Base-by-base conservation (phyloP, 2,888 invertebrate species). In the Drosophila borealis region DNA sequence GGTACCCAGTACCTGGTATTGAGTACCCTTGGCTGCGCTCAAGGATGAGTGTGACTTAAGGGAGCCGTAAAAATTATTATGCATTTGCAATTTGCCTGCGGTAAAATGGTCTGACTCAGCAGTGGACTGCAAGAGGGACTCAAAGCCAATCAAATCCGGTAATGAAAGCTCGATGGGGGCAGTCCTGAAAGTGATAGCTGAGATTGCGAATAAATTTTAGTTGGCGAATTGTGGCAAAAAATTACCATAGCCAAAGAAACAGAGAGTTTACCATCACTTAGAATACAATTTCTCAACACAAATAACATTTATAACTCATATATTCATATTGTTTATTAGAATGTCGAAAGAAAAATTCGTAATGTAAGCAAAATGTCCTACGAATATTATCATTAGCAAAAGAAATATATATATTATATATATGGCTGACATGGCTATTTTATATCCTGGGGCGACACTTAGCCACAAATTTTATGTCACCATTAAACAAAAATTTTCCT, bases 11-110 rank as follows among this genome's bases (percentile, higher is more conserved):
- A 33, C 17, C 49, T 56, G 50, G 53, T 36, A 34, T 41, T 33
- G 34, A 14, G 25, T 63, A 70, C 70, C 61, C 67, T 80, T 73
- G 70, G 41, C 39, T 51, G 44, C n/a, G 48, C 71, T 74, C 83
- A 85, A 88, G 87, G 84, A 88, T 80, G 77, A 85, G 71, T 81
- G 74, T 78, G 64, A 78, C 80, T 78, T 80, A 50, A 69, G 72
- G 83, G 75, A 75, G 68, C 81, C 54, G 67, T 51, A 56, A 49
- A 77, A 76, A 87, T 78, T 65, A 60, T 69, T 84, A 64, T 70
- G 65, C 68, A 73, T 81, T 84, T 65, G 61, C 62, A 54, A 60
- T 70, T 66, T 44, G 76, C 65, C 78, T 63, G 41, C 68, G 60
- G 84, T 54, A 69, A 48, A 54, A 51, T 69, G 62, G 21, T 56